phyloP scores from a whole-genome alignment of 2,113 vertebrate species.

The Anguilla rostrata region DNA sequence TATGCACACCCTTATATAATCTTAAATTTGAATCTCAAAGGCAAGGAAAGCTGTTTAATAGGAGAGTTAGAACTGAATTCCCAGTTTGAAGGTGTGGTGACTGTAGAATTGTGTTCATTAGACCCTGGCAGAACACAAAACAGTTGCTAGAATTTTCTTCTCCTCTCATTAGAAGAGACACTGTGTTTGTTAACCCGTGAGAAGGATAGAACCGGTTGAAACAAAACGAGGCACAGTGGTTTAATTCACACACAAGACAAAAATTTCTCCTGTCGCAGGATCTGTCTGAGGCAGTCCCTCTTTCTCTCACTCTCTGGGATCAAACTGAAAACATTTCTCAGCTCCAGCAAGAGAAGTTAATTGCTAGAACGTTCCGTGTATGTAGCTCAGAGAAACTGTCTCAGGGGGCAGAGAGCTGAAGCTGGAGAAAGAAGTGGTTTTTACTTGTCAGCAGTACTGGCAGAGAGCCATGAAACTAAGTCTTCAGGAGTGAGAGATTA shows the following conservation, averaged over 20 bases:
- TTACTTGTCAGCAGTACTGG: slow-evolving; percentile 4
- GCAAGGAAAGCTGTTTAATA: not conserved
- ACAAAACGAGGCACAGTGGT: not conserved
- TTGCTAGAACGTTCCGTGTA: slow-evolving; percentile 1
- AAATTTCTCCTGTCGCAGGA: not conserved
- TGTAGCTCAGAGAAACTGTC: not conserved
- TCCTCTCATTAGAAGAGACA: not conserved
- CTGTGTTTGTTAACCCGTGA: not conserved
- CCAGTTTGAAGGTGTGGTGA: not conserved
- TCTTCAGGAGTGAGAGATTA: not conserved
- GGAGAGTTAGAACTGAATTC: not conserved
- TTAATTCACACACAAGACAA: not conserved
- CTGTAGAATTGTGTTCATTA: not conserved
- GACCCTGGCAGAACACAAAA: not conserved
- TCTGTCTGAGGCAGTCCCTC: not conserved
- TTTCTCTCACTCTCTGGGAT: not conserved
- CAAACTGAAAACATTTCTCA: not conserved
- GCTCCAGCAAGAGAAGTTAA: not conserved
- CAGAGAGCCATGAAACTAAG: not conserved
- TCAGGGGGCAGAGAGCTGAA: not conserved
- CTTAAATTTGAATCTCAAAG: not conserved
- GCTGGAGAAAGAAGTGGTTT: not conserved
- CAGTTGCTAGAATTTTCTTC: not conserved
- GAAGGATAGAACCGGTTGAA: not conserved
- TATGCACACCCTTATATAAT: not conserved